These are phyloP conservation scores for Anableps anableps DNA, from an alignment of 2,797 vertebrate genomes.

Conservation along the genomic window DNA sequence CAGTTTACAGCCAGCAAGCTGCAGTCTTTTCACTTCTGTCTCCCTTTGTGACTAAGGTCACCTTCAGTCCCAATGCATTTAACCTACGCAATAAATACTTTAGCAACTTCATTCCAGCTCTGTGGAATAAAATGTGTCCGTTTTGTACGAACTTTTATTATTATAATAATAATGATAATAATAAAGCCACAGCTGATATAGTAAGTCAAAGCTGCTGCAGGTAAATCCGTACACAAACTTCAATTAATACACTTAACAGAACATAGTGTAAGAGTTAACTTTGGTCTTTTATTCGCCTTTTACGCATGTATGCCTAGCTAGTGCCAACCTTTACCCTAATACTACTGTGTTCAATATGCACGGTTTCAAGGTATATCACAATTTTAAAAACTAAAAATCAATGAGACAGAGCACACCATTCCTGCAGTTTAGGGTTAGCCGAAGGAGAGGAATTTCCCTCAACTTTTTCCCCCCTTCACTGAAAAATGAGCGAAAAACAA, in stretches of 20 bases:
- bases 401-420: background rate
- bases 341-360: background rate
- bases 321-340: background rate
- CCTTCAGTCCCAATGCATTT: constrained; percentile 26
- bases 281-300: background rate
- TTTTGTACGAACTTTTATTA: background rate
- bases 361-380: background rate
- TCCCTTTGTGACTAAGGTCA: constrained; percentile 34
- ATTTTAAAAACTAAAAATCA: background rate
- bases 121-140: constrained; percentile 6
- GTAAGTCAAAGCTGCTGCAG: constrained; percentile 1
- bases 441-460: background rate
- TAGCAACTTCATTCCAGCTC: constrained; percentile 6
- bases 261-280: background rate
- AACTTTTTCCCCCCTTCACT: background rate
- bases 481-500: background rate
- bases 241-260: background rate
- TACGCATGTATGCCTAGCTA: background rate
- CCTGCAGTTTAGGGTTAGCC: background rate
- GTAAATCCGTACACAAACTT: background rate
- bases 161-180: background rate
- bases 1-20: constrained; percentile 57
- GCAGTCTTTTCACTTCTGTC: constrained; percentile 39
- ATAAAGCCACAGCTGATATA: background rate
- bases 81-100: constrained; percentile 7